Evolutionary conservation across 2,888 invertebrate species (phyloP).

Genomic region (Temnothorax unifasciatus): DNA sequence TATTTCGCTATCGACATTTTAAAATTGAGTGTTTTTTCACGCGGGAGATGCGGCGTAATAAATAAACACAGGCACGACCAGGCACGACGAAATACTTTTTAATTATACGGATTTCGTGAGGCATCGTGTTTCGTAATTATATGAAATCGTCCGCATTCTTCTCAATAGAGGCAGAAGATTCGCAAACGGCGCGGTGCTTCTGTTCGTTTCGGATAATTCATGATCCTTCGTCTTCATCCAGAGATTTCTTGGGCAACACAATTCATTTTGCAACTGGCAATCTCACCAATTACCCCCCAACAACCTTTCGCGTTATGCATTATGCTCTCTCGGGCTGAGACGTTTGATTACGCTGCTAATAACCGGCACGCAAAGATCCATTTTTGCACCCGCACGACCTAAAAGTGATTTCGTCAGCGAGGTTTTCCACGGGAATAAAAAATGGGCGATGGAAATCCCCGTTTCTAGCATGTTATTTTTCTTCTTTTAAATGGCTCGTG

Average conservation of each 20-base stretch:
- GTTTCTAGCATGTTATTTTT: not conserved
- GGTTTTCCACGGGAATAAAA: not conserved
- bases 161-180: not conserved
- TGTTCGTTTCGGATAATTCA: slow-evolving; percentile 45
- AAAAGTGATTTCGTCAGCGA: slow-evolving; percentile 30
- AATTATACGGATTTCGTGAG: slow-evolving; percentile 25
- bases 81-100: slow-evolving; percentile 8
- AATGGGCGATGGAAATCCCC: not conserved
- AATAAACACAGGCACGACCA: slow-evolving; percentile 12
- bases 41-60: not conserved
- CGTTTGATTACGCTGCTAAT: slow-evolving; percentile 52
- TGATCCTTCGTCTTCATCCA: slow-evolving; percentile 24
- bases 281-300: slow-evolving; percentile 43
- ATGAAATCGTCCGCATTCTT: slow-evolving; percentile 24
- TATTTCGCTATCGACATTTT: not conserved
- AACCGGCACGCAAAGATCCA: slow-evolving; percentile 35
- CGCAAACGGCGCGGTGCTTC: slow-evolving; percentile 19
- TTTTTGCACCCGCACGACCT: slow-evolving; percentile 29
- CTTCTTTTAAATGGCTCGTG: not conserved
- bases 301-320: slow-evolving; percentile 47
- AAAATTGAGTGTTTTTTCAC: not conserved
- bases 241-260: slow-evolving; percentile 41
- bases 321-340: slow-evolving; percentile 22
- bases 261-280: slow-evolving; percentile 48
- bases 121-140: slow-evolving; percentile 10